Percentiles rank a stretch among this genome's conserved stretches.
These are phyloP conservation scores for Lydus trimaculatus DNA, from an alignment of 2,888 invertebrate species.

Conservation along the genomic window DNA sequence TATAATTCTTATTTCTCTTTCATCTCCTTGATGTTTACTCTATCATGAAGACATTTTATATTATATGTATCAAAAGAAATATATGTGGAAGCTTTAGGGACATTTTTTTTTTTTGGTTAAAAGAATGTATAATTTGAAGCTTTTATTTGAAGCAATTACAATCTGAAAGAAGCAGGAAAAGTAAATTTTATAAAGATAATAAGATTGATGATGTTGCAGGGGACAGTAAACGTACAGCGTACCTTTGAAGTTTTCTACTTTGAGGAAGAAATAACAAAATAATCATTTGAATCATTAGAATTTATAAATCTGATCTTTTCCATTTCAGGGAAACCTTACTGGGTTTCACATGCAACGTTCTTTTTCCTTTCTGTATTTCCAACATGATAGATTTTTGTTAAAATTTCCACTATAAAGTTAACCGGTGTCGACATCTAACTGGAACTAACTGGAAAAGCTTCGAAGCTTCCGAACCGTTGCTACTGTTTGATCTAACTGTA, in stretches of 20 bases:
- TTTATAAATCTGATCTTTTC: neutral
- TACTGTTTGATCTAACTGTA: too few species aligned
- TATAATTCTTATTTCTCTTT: constrained; percentile 18
- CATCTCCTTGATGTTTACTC: neutral
- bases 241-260: neutral
- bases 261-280: neutral
- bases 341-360: too few species aligned
- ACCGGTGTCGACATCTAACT: neutral
- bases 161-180: neutral
- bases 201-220: neutral
- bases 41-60: neutral
- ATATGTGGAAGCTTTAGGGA: neutral
- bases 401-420: neutral
- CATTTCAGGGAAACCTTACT: too few species aligned
- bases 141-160: neutral
- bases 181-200: neutral
- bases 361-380: neutral
- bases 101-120: neutral
- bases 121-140: neutral
- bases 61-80: neutral
- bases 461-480: too few species aligned
- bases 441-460: neutral
- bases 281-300: neutral
- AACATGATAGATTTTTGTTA: neutral
- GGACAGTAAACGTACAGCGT: neutral